phyloP scores from a whole-genome alignment of 1,140 invertebrate genomes.

The Rhagoletis zephyria region DNA sequence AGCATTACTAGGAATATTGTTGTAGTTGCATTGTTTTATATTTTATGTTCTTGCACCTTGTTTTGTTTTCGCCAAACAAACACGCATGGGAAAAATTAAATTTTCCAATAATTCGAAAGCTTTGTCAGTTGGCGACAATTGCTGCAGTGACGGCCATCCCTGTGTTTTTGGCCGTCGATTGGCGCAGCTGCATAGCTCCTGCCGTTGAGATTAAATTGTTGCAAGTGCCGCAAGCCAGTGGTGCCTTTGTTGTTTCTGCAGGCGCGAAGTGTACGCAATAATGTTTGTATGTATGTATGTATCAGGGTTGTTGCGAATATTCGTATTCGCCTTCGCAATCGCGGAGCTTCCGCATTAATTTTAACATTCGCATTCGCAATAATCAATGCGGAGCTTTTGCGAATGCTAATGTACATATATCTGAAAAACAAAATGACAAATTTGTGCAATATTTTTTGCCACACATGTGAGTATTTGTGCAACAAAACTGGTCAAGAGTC shows the following conservation, averaged over 20 bases:
- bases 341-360: no score
- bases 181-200: constrained; percentile 71
- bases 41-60: not conserved
- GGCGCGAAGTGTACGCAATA: not conserved
- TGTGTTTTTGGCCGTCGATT: constrained; percentile 52
- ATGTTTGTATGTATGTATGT: not conserved
- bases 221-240: constrained; percentile 68
- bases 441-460: no score
- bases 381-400: no score
- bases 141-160: not conserved
- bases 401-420: no score
- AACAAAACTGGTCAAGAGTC: no score
- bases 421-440: no score
- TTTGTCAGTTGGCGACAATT: constrained; percentile 48
- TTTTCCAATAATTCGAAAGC: constrained; percentile 57
- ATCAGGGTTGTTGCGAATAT: not conserved
- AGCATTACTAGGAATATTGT: constrained; percentile 22
- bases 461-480: no score
- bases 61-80: constrained; percentile 35
- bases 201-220: constrained; percentile 73
- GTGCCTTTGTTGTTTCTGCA: constrained; percentile 52
- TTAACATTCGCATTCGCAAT: no score
- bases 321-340: no score
- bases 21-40: not conserved
- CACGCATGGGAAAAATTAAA: constrained; percentile 57